These are phyloP conservation scores for Leptonema lineaticorne DNA, from an alignment of 1,140 invertebrate genomes.

Conservation along the genomic window DNA sequence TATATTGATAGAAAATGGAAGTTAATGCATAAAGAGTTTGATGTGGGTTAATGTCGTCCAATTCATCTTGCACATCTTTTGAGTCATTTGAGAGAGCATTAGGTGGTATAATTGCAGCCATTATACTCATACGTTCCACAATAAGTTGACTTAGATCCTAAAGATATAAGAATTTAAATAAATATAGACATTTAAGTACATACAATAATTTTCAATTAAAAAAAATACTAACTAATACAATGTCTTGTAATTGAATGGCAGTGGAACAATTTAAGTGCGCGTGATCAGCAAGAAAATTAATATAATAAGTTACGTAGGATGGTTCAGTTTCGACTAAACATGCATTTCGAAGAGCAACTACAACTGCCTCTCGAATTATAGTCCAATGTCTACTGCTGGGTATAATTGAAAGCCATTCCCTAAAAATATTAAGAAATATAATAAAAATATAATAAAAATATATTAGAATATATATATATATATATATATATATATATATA, in stretches of 20 bases:
- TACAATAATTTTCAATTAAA: neutral
- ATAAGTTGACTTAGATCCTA: slow-evolving; percentile 87
- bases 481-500: neutral
- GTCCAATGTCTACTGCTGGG: slow-evolving; percentile 72
- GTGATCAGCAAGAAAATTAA: slow-evolving; percentile 79
- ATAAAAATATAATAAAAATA: neutral
- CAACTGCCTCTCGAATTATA: slow-evolving; percentile 65
- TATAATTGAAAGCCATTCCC: slow-evolving; percentile 78
- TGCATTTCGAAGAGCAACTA: slow-evolving; percentile 74
- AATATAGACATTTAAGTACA: neutral
- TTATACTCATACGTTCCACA: slow-evolving; percentile 88
- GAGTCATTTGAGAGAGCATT: slow-evolving; percentile 32
- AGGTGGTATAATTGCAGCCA: slow-evolving; percentile 78
- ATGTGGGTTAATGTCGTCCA: slow-evolving; percentile 46
- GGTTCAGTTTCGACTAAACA: slow-evolving; percentile 91
- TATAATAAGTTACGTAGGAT: slow-evolving; percentile 82
- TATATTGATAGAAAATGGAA: slow-evolving; percentile 74
- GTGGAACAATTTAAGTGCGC: slow-evolving; percentile 59
- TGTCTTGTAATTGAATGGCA: slow-evolving; percentile 55
- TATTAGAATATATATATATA: neutral
- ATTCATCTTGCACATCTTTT: slow-evolving; percentile 21
- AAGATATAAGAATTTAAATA: neutral
- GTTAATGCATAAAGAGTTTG: slow-evolving; percentile 76
- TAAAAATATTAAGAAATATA: slow-evolving; percentile 41
- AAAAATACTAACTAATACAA: slow-evolving; percentile 47